Evolutionary conservation across 2,113 vertebrate species (phyloP), one percentile per base, ranked within the genome.

Genomic region (Corapipo altera): DNA sequence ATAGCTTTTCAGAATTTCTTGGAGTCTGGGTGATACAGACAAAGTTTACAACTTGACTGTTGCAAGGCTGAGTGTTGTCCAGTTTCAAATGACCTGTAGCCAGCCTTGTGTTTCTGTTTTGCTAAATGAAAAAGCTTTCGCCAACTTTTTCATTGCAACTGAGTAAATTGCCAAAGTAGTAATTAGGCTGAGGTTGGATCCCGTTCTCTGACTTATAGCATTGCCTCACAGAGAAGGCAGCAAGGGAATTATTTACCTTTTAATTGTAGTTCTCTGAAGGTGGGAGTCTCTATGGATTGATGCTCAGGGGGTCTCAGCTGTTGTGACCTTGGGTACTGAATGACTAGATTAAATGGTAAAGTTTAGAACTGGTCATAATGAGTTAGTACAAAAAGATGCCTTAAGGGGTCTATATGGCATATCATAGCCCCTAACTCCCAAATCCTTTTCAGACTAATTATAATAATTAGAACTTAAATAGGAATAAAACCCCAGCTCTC

Each of bases 161-260:
- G 51, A 0, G 0, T 91, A 88, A 87, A 65, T 95, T 92, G 79
- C 54, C 0, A 1, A 80, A 95, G 77, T 92, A 76, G 58, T 97
- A 96, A 97, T 96, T 96, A 97, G 96, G 77, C 92, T 95, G 92
- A 91, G 83, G 91, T 87, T 96, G 91, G 92, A 94, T 96, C 92
- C 80, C 0, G 0, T 95, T 95, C 88, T 91, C 83, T 95, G 91
- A 94, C 92, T 96, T 94, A 75, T 58, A 96, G 86, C 92, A 70
- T 85, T 96, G 93, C 92, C 93, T 96, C 88, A 81, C 93, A 94
- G 93, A 95, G 81, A 82, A 92, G 75, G 92, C 64, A 95, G 92
- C 96, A 94, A 80, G 96, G 96, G 96, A 97, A 97, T 97, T 97
- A 97, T 95, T 95, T 97, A 97, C 96, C 96, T 97, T 97, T 97